Base-by-base conservation (phyloP, 2,888 invertebrate species). In the Podotricha telesiphe region DNA sequence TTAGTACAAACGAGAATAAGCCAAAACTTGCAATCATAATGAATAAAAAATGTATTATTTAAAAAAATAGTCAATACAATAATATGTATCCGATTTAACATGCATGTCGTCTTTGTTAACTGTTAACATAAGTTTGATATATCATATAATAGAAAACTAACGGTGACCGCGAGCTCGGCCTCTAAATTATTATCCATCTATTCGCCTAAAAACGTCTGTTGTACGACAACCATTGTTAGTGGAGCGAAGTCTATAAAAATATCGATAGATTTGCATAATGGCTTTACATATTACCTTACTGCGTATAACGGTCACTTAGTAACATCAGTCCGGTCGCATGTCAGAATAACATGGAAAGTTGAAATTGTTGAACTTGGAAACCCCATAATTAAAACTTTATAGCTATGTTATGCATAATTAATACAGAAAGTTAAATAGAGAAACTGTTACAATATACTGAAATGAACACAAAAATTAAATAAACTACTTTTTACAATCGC, bases 211-310 rank as follows among this genome's bases (percentile, higher is more conserved):
- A 66, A 56, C 75, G 73, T 65, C 42, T 75, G 75, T 78, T 75
- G 73, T 76, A 75, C 72, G 73, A 74, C 65, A 58, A 65, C 74
- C 70, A 78, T 78, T 78, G 78, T 79, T 76, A 72, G 68, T 70
- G 50, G 58, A 73, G 74, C 75, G 70, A 61, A n/a, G 20, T 67
- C 65, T 48, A 73, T 75, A 81, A 84, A 84, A 85, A 82, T 76
- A 79, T 77, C 80, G 76, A 84, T 85, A 83, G 81, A 87, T 87
- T 86, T 80, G 72, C 82, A 82, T 85, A 86, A 86, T 82, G 74
- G 77, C 80, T 80, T 80, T 78, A 83, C 81, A 83, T 83, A 83
- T 82, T 79, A 79, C 79, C 70, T 81, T 81, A 81, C 79, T 81
- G 77, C 81, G 78, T 77, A 79, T 80, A 80, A 79, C 78, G 78